Evolutionary conservation across 2,113 vertebrate genomes (phyloP).

Genomic region (Hippotragus niger): DNA sequence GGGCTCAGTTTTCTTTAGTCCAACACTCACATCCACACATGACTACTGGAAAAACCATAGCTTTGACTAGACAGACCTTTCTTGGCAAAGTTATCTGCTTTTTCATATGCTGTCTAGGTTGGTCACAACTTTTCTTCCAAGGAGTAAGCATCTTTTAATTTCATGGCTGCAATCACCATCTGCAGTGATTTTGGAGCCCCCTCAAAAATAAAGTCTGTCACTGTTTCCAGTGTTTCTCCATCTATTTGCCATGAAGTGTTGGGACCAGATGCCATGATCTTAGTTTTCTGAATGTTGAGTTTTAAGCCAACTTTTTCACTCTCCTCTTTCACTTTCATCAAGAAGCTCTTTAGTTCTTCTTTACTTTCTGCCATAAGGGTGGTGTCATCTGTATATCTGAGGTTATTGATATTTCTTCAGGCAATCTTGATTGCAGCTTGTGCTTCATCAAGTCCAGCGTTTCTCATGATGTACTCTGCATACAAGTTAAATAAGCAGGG

Average conservation of each 20-base stretch:
- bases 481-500: not conserved
- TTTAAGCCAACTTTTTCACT: not conserved
- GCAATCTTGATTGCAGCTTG: not conserved
- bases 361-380: not conserved
- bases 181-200: not conserved
- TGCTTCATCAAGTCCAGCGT: fast-evolving
- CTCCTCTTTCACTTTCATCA: not conserved
- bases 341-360: not conserved
- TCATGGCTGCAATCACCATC: not conserved
- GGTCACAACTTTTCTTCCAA: not conserved
- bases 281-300: not conserved
- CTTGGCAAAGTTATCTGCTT: not conserved
- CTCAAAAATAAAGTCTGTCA: not conserved
- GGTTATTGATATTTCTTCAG: not conserved
- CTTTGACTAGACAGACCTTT: not conserved
- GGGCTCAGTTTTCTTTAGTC: not conserved
- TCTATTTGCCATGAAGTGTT: not conserved
- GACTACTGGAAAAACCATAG: not conserved
- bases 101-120: not conserved
- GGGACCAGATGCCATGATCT: not conserved
- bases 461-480: not conserved
- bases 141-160: not conserved
- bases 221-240: not conserved
- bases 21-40: not conserved
- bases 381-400: not conserved